Percentiles rank a stretch among this genome's conserved stretches.
These are phyloP conservation scores for Adela reaumurella DNA, from an alignment of 2,888 invertebrate genomes.

Conservation along the genomic window DNA sequence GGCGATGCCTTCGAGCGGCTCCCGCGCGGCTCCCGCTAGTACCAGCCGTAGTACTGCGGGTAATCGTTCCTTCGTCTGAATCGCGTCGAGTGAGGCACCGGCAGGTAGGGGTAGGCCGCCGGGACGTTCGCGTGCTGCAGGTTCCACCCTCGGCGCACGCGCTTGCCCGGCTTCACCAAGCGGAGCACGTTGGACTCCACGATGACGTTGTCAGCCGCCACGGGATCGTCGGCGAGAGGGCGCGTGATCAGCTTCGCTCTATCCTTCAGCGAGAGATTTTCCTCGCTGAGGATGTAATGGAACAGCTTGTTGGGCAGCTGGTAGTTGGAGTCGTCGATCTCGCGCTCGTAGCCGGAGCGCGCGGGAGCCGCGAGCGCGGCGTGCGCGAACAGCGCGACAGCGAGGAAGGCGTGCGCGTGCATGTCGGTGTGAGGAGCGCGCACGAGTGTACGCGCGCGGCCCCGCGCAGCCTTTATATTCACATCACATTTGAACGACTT, in stretches of 20 bases:
- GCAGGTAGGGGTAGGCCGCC: conserved; percentile 43
- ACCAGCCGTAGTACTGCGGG: conserved; percentile 6
- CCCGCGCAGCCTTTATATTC: conserved; percentile 48
- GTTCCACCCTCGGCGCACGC: conserved; percentile 41
- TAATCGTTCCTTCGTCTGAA: conserved; percentile 23
- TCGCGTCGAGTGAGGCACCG: conserved; percentile 38
- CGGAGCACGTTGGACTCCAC: conserved; percentile 42
- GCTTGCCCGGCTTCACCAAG: conserved; percentile 35
- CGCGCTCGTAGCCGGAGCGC: conserved; percentile 41
- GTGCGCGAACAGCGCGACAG: conserved; percentile 26
- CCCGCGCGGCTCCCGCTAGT: conserved; percentile 4
- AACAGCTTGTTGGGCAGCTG: conserved; percentile 34
- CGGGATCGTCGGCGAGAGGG: conserved; percentile 30
- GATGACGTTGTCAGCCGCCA: conserved; percentile 40
- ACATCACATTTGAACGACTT: conserved; percentile 39
- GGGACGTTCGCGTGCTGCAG: conserved; percentile 50
- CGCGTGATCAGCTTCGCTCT: conserved; percentile 41
- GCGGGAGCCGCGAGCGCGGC: conserved; percentile 22
- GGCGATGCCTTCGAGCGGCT: background rate
- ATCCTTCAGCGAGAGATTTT: conserved; percentile 33
- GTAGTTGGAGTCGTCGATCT: conserved; percentile 33
- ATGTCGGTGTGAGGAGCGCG: conserved; percentile 34
- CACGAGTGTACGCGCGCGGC: conserved; percentile 41
- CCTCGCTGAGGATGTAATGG: conserved; percentile 32
- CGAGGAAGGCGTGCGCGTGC: conserved; percentile 22